Conservation (phyloP, 2,888 invertebrate genomes). For the Dorcus parallelipipedus region DNA sequence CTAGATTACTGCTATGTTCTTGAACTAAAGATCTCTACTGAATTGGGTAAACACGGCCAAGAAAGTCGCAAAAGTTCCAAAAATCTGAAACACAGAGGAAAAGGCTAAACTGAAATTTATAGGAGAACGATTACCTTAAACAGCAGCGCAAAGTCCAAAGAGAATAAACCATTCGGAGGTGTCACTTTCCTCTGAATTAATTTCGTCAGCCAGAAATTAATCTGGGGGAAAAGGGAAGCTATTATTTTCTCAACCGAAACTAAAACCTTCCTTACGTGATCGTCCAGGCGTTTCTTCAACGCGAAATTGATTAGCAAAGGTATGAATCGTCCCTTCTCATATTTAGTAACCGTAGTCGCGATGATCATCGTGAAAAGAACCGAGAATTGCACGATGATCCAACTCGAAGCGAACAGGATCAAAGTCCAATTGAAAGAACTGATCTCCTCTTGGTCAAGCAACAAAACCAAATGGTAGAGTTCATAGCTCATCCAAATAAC, state of each 20-base stretch:
- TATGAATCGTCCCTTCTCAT: constrained; percentile 6
- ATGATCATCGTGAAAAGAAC: constrained; percentile 8
- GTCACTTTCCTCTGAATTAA: constrained; percentile 1
- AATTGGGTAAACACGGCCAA: constrained; percentile 13
- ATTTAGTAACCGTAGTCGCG: neutral
- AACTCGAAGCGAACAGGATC: constrained; percentile 7
- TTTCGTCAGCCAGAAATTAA: neutral
- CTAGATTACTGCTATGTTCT: neutral
- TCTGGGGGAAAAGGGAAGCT: neutral
- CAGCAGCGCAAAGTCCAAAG: constrained; percentile 7
- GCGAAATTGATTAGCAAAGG: constrained; percentile 6
- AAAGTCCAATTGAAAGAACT: constrained; percentile 8
- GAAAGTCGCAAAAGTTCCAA: constrained; percentile 15
- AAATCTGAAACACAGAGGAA: constrained; percentile 12
- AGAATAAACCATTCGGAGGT: neutral
- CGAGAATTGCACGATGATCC: neutral
- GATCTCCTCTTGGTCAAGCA: constrained; percentile 9
- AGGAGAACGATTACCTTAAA: constrained; percentile 5
- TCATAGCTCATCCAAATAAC: constrained; percentile 15
- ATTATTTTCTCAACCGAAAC: too few relatives aligned
- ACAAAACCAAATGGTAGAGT: constrained; percentile 14
- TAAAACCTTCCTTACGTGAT: neutral
- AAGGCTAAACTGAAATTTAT: neutral
- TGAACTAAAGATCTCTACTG: constrained; percentile 9
- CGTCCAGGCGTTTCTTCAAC: neutral